These are phyloP conservation scores for Epinephelus cyanopodus DNA, from an alignment of 2,113 vertebrate genomes.

Conservation along the genomic window DNA sequence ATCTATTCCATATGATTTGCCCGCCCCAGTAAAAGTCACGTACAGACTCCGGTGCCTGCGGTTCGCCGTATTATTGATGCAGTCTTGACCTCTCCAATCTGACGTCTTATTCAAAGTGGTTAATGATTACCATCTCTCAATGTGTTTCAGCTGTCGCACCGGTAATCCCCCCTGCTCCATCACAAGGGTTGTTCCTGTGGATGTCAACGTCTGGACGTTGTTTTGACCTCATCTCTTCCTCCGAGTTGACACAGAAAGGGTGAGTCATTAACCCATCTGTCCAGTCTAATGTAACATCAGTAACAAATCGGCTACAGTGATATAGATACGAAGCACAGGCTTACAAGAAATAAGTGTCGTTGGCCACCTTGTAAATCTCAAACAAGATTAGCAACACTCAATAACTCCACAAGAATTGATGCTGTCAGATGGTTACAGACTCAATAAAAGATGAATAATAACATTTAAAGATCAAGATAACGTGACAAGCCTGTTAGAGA, in stretches of 20 bases:
- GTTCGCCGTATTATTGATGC: conserved; percentile 66
- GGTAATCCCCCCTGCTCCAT: conserved; percentile 46
- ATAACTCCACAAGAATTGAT: conserved; percentile 9
- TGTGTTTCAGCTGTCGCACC: conserved; percentile 59
- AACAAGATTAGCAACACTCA: conserved; percentile 21
- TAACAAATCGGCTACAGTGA: background rate
- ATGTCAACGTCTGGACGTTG: conserved; percentile 33
- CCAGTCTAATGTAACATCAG: background rate
- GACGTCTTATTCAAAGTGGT: conserved; percentile 77
- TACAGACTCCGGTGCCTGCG: conserved; percentile 52
- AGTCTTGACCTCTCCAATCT: conserved; percentile 70
- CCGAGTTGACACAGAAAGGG: background rate
- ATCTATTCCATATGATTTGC: conserved; percentile 84
- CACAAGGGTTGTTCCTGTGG: conserved; percentile 29
- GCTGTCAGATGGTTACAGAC: conserved; percentile 18
- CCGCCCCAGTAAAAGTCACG: conserved; percentile 76
- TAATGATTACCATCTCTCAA: conserved; percentile 78
- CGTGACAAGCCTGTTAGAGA: background rate
- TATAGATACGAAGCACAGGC: background rate
- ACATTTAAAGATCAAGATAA: conserved; percentile 10
- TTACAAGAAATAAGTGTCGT: conserved; percentile 28
- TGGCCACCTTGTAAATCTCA: conserved; percentile 2
- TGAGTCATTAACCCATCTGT: conserved; percentile 32
- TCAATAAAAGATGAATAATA: conserved; percentile 11
- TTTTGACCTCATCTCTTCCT: conserved; percentile 48